Percentiles rank a stretch among this genome's conserved stretches.
Evolutionary conservation across 2,888 invertebrate genomes (phyloP).

Genomic region (Omphaloscelis lunosa): DNA sequence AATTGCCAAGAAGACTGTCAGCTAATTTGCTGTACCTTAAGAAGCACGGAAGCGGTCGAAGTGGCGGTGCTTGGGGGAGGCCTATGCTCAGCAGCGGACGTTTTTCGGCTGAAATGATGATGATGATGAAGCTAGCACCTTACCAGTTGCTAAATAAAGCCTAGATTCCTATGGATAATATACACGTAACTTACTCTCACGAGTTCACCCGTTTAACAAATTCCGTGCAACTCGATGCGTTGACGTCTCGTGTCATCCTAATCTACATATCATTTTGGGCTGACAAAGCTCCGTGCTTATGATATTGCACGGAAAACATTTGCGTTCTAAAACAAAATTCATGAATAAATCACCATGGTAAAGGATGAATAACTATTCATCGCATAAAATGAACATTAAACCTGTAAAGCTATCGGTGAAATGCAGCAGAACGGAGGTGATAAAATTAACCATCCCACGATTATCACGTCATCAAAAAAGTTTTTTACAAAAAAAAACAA

Average conservation of each 20-base stretch:
- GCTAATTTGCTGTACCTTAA: too few relatives aligned
- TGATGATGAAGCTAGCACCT: background rate
- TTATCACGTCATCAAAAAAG: background rate
- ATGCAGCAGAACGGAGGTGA: too few relatives aligned
- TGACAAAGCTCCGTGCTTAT: conserved; percentile 49
- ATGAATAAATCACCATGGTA: conserved; percentile 53
- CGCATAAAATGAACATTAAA: background rate
- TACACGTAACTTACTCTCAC: background rate
- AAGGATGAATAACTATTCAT: conserved; percentile 33
- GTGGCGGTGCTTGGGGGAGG: too few relatives aligned
- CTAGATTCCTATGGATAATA: background rate
- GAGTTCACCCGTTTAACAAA: background rate
- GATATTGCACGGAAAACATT: conserved; percentile 51
- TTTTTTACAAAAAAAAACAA: too few relatives aligned
- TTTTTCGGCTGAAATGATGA: too few relatives aligned
- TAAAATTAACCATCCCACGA: background rate
- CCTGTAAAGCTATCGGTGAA: background rate
- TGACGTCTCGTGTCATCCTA: background rate
- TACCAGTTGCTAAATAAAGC: background rate
- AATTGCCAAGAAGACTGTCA: background rate
- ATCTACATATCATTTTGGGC: conserved; percentile 47
- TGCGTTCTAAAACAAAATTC: conserved; percentile 43
- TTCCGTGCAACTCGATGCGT: conserved; percentile 4
- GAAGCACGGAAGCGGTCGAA: too few relatives aligned
- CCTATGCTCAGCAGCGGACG: too few relatives aligned